Percentiles rank a stretch among this genome's conserved stretches.
Evolutionary conservation across 2,888 invertebrate genomes (phyloP).

Genomic region (Cryptus viduatorius): DNA sequence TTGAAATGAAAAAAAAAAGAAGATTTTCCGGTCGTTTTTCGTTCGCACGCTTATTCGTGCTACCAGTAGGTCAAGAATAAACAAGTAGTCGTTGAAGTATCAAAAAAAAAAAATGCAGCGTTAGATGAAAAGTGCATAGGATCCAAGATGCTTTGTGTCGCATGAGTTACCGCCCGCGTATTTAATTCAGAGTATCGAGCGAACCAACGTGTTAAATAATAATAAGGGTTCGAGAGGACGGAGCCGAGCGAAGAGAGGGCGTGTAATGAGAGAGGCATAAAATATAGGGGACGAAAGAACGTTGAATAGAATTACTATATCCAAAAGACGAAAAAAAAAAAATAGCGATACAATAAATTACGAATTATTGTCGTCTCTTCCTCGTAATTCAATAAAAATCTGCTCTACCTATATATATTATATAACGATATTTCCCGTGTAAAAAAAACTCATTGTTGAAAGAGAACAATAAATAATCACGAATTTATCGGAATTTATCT

Average conservation of each 20-base stretch:
- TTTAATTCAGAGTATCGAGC: constrained; percentile 8
- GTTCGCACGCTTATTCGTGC: background rate
- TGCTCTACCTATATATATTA: no score
- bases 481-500: no score
- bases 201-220: constrained; percentile 48
- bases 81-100: background rate
- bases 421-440: no score
- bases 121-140: constrained; percentile 16
- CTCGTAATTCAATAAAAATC: no score
- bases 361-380: background rate
- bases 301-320: background rate
- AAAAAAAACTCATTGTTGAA: no score
- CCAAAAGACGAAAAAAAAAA: background rate
- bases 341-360: background rate
- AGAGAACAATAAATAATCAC: no score
- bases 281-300: constrained; percentile 25
- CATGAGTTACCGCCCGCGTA: constrained; percentile 24
- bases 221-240: constrained; percentile 47
- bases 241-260: background rate
- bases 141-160: constrained; percentile 15
- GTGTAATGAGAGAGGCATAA: background rate
- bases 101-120: background rate
- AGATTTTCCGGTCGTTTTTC: no score
- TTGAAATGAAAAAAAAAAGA: no score
- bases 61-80: background rate